These are phyloP conservation scores for Pachycephus smyrnensis DNA, from an alignment of 2,888 invertebrate genomes.

Conservation along the genomic window DNA sequence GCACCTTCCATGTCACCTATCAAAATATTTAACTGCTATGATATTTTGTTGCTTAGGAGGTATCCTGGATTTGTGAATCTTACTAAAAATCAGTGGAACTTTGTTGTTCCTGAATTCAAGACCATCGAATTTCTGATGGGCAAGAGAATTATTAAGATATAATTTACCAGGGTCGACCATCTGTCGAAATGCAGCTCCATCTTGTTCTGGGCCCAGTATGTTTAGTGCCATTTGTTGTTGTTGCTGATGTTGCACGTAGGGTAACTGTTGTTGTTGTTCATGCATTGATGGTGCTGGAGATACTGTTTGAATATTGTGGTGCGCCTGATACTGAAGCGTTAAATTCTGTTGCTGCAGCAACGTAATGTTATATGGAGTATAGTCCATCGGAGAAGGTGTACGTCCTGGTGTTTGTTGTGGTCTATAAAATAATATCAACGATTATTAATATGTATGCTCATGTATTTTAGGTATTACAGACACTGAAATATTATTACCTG, in stretches of 20 bases:
- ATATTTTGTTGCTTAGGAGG: not conserved
- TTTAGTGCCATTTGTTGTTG: constrained; percentile 34
- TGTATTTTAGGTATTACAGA: not conserved
- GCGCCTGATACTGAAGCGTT: constrained; percentile 33
- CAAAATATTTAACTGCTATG: not conserved
- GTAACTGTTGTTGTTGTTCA: constrained; percentile 27
- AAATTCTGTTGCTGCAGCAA: constrained; percentile 39
- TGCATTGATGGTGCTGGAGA: not conserved
- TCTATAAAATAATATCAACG: not conserved
- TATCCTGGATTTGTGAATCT: constrained; percentile 3
- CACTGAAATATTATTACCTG: constrained; percentile 34
- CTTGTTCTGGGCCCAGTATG: constrained; percentile 33
- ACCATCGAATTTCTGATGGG: not conserved
- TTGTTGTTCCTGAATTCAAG: constrained; percentile 15
- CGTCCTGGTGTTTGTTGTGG: constrained; percentile 38
- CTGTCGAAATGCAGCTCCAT: constrained; percentile 31
- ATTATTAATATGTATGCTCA: not conserved
- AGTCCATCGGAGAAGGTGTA: constrained; percentile 52
- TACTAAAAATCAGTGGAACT: constrained; percentile 16
- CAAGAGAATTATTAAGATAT: not conserved
- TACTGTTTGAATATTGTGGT: not conserved
- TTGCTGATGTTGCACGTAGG: constrained; percentile 26
- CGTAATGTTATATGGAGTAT: constrained; percentile 39
- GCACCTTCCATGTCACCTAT: constrained; percentile 36
- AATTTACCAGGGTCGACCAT: constrained; percentile 38